Conservation (phyloP, 2,797 vertebrate genomes). For the Merluccius polli region DNA sequence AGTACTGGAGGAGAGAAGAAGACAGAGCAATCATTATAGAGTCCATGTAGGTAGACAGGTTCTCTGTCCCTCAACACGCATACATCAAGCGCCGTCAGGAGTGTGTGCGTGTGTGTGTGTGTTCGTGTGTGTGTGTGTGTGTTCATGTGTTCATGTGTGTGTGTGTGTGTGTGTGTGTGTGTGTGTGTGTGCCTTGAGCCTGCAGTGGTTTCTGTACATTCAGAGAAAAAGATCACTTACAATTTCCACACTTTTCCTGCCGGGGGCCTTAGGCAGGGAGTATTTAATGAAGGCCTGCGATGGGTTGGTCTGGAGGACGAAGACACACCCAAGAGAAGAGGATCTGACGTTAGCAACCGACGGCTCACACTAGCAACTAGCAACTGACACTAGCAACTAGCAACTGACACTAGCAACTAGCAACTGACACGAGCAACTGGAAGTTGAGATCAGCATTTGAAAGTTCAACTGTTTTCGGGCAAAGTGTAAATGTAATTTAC, state of each 20-base stretch:
- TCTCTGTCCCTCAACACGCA: too few species aligned
- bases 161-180: background rate
- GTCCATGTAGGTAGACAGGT: background rate
- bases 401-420: too few species aligned
- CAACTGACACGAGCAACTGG: too few species aligned
- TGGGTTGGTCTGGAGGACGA: constrained; percentile 44
- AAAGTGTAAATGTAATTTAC: background rate
- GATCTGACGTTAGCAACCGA: background rate
- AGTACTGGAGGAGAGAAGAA: constrained; percentile 60
- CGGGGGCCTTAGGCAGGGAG: constrained; percentile 74
- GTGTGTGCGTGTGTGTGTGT: too few species aligned
- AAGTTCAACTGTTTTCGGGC: background rate
- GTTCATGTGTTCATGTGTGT: too few species aligned
- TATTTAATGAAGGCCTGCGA: constrained; percentile 71
- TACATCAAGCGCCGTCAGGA: too few species aligned
- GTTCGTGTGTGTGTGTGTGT: background rate
- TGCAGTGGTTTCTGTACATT: background rate
- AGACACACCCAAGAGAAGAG: constrained; percentile 9
- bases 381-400: background rate
- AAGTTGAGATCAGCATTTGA: background rate
- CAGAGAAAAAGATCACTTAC: constrained; percentile 53
- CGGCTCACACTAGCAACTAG: background rate
- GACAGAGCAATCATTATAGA: background rate
- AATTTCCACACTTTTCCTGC: constrained; percentile 76
- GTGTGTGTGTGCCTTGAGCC: background rate